Evolutionary conservation across 2,888 invertebrate genomes (phyloP).

Genomic region (Zhengitettix transpicula): DNA sequence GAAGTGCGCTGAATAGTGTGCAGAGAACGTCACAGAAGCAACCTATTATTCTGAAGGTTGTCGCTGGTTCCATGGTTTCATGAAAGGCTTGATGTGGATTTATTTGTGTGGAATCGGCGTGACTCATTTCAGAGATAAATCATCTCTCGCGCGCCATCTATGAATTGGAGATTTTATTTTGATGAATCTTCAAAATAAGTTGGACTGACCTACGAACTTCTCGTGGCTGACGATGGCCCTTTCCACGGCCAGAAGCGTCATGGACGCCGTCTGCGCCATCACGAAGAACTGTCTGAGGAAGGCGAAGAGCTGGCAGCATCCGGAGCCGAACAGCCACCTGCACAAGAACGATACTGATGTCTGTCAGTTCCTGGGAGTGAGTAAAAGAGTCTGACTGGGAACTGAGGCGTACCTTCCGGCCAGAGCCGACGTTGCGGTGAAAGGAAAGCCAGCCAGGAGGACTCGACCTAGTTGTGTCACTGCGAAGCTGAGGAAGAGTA

Average conservation of each 20-base stretch:
- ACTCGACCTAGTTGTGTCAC: constrained; percentile 34
- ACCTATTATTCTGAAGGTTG: too few species aligned
- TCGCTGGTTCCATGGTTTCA: too few species aligned
- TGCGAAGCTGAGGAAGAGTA: constrained; percentile 35
- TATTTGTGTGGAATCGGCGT: too few species aligned
- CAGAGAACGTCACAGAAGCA: too few species aligned
- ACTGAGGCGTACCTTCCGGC: constrained; percentile 27
- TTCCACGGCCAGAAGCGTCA: constrained; percentile 33
- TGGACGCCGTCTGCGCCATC: constrained; percentile 34
- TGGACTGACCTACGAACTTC: constrained; percentile 28
- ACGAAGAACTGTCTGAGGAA: constrained; percentile 37
- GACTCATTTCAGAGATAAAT: too few species aligned
- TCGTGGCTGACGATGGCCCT: constrained; percentile 29
- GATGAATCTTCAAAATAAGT: background rate
- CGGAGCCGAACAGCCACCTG: constrained; percentile 37
- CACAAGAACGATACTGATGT: constrained; percentile 14
- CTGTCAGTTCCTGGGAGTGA: too few species aligned
- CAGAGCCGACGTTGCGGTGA: constrained; percentile 34
- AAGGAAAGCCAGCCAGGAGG: constrained; percentile 33
- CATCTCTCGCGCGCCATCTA: too few species aligned
- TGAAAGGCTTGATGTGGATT: too few species aligned
- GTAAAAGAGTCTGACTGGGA: too few species aligned
- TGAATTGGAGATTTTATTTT: too few species aligned
- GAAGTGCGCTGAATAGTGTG: too few species aligned
- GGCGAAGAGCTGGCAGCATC: constrained; percentile 36